Base-by-base conservation (phyloP, 2,113 vertebrate species). In the Marmota flaviventris region DNA sequence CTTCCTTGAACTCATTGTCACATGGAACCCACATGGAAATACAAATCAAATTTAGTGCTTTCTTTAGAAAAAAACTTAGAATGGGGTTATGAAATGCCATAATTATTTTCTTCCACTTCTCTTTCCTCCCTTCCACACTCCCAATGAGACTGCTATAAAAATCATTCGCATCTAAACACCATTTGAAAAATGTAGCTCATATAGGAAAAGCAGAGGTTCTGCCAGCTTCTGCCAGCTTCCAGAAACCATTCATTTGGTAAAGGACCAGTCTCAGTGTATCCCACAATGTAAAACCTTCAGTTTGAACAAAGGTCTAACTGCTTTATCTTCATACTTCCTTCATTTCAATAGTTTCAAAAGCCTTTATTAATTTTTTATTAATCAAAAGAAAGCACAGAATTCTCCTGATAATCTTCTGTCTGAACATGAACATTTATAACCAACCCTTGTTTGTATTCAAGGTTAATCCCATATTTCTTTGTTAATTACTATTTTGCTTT, bases 1-100 rank as follows among this genome's bases (percentile, higher is more conserved):
- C 69, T 87, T 93, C 86, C 70, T 61, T 76, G 65, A 91, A 69
- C 42, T 85, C 37, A 24, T 14, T 56, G 82, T 88, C 96, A 97
- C 82, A 97, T 95, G 94, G 93, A 92, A 37, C 20, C 93, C 94
- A 93, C 72, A 94, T 94, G 91, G n/a, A 89, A 93, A 51, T 14
- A 27, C 8, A 83, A 72, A 96, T 82, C 63, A 96, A 93, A 96
- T 97, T 96, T 77, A 96, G 78, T 2, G 20, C 24, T 77, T 92
- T 96, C 88, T 48, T 89, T 81, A 94, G 65, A 96, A 96, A 93
- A 93, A 77, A 63, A 78, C 45, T 96, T 72, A 85, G 75, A 95
- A 87, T 16, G 18, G 91, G 34, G 22, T 84, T 91, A 58, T 75
- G 5, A 65, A 91, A 89, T 86, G 73, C 5, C 14, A 22, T 56